phyloP scores from a whole-genome alignment of 2,113 vertebrate species.

The Leptobrachium leishanense region DNA sequence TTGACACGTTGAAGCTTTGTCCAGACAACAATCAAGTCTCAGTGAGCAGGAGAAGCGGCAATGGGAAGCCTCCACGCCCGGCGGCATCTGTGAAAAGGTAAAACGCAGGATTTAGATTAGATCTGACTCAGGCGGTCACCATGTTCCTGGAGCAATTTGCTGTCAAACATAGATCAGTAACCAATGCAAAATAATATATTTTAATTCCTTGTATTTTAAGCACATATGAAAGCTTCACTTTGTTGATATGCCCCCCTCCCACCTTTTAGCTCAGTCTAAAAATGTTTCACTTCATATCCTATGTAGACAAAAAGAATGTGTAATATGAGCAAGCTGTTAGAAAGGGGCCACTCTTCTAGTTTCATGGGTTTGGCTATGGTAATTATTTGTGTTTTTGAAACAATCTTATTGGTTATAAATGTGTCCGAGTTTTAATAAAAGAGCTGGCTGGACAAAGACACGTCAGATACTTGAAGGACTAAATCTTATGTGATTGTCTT shows the following conservation, averaged over 20 bases:
- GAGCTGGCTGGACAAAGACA: too few species aligned
- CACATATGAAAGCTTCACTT: neutral
- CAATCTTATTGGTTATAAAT: too few species aligned
- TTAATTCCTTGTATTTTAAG: too few species aligned
- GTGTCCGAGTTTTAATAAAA: too few species aligned
- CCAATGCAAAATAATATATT: neutral
- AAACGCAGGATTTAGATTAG: neutral
- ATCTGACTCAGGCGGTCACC: neutral
- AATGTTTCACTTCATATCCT: too few species aligned
- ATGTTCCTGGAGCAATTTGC: neutral
- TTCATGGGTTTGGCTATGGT: too few species aligned
- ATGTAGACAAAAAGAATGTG: too few species aligned
- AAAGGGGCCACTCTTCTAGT: too few species aligned
- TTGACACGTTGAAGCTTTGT: slow-evolving; percentile 74
- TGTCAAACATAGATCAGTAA: neutral
- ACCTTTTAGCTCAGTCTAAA: neutral
- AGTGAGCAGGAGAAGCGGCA: slow-evolving; percentile 57
- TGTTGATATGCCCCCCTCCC: neutral
- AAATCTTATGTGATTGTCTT: too few species aligned
- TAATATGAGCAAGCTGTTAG: too few species aligned
- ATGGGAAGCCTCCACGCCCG: slow-evolving; percentile 72
- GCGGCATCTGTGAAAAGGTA: slow-evolving; percentile 74
- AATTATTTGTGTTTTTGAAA: too few species aligned
- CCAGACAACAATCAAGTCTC: slow-evolving; percentile 54
- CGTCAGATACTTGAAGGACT: too few species aligned